phyloP scores from a whole-genome alignment of 2,113 vertebrate species.

The Mesocricetus auratus region DNA sequence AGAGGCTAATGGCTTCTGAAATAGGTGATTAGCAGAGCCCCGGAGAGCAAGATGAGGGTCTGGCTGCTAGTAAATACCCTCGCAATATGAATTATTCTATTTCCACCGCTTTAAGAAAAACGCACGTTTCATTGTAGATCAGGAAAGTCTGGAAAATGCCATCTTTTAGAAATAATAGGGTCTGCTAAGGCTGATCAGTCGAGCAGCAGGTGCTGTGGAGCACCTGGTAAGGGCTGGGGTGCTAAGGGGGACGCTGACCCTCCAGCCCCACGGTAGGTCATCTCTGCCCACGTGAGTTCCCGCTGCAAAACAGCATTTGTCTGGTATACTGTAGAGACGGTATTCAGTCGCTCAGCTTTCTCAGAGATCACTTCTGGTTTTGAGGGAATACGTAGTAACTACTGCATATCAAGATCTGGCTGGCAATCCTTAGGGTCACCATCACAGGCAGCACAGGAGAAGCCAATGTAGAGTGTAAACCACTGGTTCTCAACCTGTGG shows the following conservation, averaged over 20 bases:
- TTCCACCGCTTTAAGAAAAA: constrained; percentile 79
- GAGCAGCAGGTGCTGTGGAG: constrained; percentile 53
- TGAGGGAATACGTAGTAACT: background rate
- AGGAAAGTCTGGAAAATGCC: constrained; percentile 71
- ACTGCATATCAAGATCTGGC: background rate
- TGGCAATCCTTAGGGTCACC: background rate
- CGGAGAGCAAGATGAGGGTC: constrained; percentile 76
- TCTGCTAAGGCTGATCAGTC: constrained; percentile 68
- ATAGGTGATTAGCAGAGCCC: constrained; percentile 82
- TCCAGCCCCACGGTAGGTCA: background rate
- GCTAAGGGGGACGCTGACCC: constrained; percentile 36
- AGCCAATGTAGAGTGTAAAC: background rate
- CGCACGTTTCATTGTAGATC: constrained; percentile 68
- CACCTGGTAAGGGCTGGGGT: constrained; percentile 66
- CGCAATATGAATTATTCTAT: constrained; percentile 81
- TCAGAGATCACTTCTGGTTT: constrained; percentile 20
- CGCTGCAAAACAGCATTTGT: constrained; percentile 11
- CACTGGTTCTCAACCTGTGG: background rate
- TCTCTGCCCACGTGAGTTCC: background rate
- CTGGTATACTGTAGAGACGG: background rate
- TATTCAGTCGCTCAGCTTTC: constrained; percentile 37
- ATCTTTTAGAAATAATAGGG: constrained; percentile 73
- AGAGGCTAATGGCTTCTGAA: constrained; percentile 81
- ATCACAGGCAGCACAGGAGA: background rate
- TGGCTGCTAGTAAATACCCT: constrained; percentile 79